Conservation (phyloP, 2,888 invertebrate genomes). For the Lottia scabra region DNA sequence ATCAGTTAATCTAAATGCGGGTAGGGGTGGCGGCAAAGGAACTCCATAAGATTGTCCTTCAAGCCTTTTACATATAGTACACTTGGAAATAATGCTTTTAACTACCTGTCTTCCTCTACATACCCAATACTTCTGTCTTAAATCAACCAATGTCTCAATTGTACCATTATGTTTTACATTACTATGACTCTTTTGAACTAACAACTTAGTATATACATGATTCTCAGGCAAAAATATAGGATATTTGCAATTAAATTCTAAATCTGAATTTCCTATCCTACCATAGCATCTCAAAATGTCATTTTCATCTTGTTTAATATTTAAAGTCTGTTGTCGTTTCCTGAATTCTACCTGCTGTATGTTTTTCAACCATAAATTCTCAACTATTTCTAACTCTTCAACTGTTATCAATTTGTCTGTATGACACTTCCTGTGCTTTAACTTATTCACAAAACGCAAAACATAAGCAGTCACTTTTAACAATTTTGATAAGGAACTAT, state of each 20-base stretch:
- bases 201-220: background rate
- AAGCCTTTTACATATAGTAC: background rate
- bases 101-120: background rate
- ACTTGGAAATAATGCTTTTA: background rate
- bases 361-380: background rate
- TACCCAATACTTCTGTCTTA: background rate
- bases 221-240: background rate
- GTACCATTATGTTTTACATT: background rate
- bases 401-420: background rate
- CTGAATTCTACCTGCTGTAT: background rate
- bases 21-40: background rate
- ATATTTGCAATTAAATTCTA: background rate
- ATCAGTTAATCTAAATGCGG: background rate
- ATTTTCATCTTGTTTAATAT: background rate
- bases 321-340: background rate
- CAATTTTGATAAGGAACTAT: background rate
- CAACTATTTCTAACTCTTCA: background rate
- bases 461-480: background rate
- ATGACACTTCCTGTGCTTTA: background rate
- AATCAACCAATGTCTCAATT: background rate
- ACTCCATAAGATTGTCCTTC: background rate
- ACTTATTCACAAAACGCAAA: background rate
- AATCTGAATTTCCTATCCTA: background rate
- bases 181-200: background rate
- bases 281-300: background rate